Evolutionary conservation across 2,113 vertebrate species (phyloP).

Genomic region (Rhegmatorhina hoffmannsi): DNA sequence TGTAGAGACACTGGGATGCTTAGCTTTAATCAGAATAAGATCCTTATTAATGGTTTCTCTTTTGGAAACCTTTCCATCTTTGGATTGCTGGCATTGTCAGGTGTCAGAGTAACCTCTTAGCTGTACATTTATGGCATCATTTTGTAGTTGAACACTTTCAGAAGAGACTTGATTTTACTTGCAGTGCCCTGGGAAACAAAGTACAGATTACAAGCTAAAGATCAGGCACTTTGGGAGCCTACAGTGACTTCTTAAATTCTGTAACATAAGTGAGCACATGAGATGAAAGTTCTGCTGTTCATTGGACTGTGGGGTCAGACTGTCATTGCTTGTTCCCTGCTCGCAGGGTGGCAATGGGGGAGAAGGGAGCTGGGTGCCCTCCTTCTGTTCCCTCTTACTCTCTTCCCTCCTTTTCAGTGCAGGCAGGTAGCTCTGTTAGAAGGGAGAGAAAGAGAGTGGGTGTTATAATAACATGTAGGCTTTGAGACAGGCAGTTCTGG

Average conservation of each 20-base stretch:
- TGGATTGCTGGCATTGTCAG: background rate
- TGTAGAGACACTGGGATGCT: background rate
- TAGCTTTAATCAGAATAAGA: background rate
- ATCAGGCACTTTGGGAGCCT: background rate
- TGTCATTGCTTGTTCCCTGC: background rate
- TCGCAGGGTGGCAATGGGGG: background rate
- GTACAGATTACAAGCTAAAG: background rate
- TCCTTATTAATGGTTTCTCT: background rate
- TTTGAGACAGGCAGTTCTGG: constrained; percentile 50
- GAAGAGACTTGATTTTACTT: background rate
- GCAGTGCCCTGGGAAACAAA: background rate
- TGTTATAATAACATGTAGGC: constrained; percentile 63
- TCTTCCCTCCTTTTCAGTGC: background rate
- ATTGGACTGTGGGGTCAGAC: background rate
- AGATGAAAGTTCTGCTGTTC: background rate
- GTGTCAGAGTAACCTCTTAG: background rate
- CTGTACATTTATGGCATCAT: rapidly evolving
- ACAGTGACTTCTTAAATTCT: background rate
- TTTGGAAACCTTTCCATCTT: background rate
- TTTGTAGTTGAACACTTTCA: background rate
- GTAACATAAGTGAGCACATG: background rate
- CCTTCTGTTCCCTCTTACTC: background rate
- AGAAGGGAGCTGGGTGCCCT: background rate
- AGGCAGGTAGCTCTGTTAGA: constrained; percentile 19
- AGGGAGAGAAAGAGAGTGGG: constrained; percentile 48